Conservation (phyloP, 2,797 vertebrate genomes). For the Melopsittacus undulatus region DNA sequence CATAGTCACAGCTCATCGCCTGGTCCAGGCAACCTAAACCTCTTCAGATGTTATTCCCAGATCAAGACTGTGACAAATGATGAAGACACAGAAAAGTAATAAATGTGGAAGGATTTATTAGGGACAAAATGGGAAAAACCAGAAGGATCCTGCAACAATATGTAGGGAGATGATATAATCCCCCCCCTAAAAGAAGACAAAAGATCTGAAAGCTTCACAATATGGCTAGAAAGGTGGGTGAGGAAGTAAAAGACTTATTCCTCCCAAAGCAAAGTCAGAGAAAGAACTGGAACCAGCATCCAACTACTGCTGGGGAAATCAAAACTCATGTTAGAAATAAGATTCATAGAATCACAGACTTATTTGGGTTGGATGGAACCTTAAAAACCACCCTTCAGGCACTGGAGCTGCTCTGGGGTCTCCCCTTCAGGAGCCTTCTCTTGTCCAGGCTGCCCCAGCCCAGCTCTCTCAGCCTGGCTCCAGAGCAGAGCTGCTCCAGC, state of each 20-base stretch:
- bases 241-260: background rate
- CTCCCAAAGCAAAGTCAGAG: background rate
- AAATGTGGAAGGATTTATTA: background rate
- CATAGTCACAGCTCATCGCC: background rate
- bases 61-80: background rate
- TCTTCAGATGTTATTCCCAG: background rate
- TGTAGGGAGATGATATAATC: rapidly evolving
- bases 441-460: too few relatives aligned
- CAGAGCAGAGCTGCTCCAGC: too few relatives aligned
- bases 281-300: background rate
- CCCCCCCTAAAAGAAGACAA: background rate
- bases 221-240: background rate
- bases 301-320: background rate
- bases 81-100: background rate
- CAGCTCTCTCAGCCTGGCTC: too few relatives aligned
- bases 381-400: background rate
- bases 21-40: background rate
- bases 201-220: background rate
- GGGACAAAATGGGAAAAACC: background rate
- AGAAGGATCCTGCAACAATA: background rate
- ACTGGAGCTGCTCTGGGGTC: too few relatives aligned
- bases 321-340: background rate
- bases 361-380: background rate
- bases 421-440: too few relatives aligned
- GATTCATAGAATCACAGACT: background rate